Percentiles rank a stretch among this genome's conserved stretches.
Evolutionary conservation across 2,113 vertebrate genomes (phyloP).

Genomic region (Felis catus): DNA sequence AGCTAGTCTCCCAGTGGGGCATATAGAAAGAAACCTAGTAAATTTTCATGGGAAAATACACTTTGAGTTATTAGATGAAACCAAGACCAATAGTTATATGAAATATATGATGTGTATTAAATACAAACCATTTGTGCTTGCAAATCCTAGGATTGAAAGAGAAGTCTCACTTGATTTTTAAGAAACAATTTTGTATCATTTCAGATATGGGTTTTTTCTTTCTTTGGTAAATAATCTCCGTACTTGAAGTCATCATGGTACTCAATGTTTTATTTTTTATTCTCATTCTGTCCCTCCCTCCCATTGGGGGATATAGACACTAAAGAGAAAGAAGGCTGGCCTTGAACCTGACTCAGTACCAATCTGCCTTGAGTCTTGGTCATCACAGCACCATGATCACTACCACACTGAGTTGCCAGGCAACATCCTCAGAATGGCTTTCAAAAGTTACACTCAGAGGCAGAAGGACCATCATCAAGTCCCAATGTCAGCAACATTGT

Average conservation of each 20-base stretch:
- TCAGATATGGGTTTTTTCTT: neutral
- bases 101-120: constrained; percentile 20
- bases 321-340: neutral
- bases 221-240: neutral
- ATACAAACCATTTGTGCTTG: constrained; percentile 53
- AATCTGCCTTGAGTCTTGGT: neutral
- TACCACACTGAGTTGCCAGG: neutral
- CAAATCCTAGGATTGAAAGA: neutral
- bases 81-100: constrained; percentile 14
- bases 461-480: neutral
- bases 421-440: neutral
- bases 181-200: constrained; percentile 26
- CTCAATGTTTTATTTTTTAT: neutral
- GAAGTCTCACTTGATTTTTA: neutral
- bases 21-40: constrained; percentile 42
- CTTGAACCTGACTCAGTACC: neutral
- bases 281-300: neutral
- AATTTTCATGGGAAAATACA: constrained; percentile 55
- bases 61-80: constrained; percentile 60
- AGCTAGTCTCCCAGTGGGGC: neutral
- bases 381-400: neutral
- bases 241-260: neutral
- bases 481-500: neutral
- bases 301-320: neutral
- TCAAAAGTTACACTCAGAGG: neutral